phyloP scores from a whole-genome alignment of 2,113 vertebrate species.

The Australoheros scitulus region DNA sequence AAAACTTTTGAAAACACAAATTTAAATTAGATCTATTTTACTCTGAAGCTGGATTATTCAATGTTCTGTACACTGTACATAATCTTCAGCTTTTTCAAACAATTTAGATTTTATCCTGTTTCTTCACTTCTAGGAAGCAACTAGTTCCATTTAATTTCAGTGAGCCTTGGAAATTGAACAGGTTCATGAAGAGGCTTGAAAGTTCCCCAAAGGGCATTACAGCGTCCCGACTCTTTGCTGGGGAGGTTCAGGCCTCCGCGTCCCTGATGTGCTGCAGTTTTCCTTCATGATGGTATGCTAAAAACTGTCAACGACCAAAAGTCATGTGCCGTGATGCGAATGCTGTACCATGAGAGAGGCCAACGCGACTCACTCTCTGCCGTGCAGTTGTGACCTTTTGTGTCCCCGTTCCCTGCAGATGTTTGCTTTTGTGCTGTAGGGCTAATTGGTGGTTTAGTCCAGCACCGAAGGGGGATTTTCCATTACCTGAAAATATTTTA shows the following conservation, averaged over 20 bases:
- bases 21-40: background rate
- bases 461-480: background rate
- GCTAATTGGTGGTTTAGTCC: background rate
- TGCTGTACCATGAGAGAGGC: background rate
- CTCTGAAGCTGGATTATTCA: background rate
- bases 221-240: background rate
- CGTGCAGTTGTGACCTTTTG: background rate
- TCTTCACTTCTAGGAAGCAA: background rate
- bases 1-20: background rate
- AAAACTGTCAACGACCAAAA: background rate
- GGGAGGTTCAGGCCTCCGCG: background rate
- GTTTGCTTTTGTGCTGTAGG: background rate
- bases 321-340: background rate
- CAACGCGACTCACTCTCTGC: background rate
- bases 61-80: background rate
- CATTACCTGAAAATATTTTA: background rate
- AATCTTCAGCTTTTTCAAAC: background rate
- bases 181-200: background rate
- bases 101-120: background rate
- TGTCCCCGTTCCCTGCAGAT: background rate
- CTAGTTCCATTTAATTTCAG: background rate
- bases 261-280: too few relatives aligned
- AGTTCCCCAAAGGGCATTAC: accelerated
- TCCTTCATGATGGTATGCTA: background rate
- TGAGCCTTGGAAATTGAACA: background rate